Evolutionary conservation across 1,140 invertebrate genomes (phyloP).

Genomic region (Hesperophylax magnus): DNA sequence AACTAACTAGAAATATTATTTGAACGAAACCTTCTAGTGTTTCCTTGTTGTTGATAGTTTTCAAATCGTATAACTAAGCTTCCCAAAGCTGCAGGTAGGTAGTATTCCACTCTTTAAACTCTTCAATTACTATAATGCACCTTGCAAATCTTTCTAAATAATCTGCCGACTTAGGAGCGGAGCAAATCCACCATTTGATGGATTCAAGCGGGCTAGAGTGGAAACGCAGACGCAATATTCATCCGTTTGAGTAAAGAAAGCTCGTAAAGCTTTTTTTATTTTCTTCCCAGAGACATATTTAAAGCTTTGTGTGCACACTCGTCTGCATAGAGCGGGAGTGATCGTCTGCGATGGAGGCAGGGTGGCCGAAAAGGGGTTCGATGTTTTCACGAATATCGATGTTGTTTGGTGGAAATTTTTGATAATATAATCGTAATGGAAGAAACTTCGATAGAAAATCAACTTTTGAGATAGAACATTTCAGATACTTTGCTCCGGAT

Average conservation of each 20-base stretch:
- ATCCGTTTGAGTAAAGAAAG: slow-evolving; percentile 53
- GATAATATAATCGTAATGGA: no score
- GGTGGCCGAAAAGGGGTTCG: no score
- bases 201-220: neutral
- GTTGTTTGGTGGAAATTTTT: no score
- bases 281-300: slow-evolving; percentile 54
- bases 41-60: no score
- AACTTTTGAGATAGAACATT: no score
- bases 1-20: no score
- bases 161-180: neutral
- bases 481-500: no score
- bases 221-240: slow-evolving; percentile 46
- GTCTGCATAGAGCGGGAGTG: slow-evolving; percentile 20
- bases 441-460: no score
- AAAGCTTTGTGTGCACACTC: slow-evolving; percentile 51
- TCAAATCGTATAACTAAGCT: no score
- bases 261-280: slow-evolving; percentile 56
- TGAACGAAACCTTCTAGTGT: no score
- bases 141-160: neutral
- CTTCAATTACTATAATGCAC: slow-evolving; percentile 39
- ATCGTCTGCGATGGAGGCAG: neutral
- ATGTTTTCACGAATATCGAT: no score
- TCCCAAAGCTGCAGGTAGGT: neutral
- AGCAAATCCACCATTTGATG: slow-evolving; percentile 10
- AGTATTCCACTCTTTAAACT: neutral